Evolutionary conservation across 2,113 vertebrate genomes (phyloP), one percentile per base, ranked within the genome.

Genomic region (Neotragus pygmaeus): DNA sequence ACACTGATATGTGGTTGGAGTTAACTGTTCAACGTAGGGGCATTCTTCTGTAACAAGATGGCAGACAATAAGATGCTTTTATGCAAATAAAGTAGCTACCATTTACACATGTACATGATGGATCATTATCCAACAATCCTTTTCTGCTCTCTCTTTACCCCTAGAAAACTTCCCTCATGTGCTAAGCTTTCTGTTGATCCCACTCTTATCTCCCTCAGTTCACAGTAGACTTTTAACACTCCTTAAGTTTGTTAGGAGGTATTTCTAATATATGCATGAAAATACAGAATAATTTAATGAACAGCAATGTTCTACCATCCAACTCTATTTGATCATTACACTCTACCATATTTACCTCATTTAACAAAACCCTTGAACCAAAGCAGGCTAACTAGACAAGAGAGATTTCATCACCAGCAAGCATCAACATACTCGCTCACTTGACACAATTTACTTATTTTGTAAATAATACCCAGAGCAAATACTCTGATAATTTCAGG

Each of bases 401-500:
- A 93, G 15, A 80, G 45, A 83, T 66, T 93, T 86, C 39, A 83
- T 39, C 51, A 82, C 66, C 15, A 83, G 49, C 13, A 93, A 92
- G 90, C 60, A 93, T 77, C 62, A 75, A 93, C 30, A 77, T 49
- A 58, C 15, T 94, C 51, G 14, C 28, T 88, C 83, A 80, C 27
- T 91, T 91, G 78, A 45, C 45, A 58, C 47, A 95, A 90, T 90
- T 96, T n/a, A 64, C 80, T 30, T 64, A 86, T 84, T 94, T 94
- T 43, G 88, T 58, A 33, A 93, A 55, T 64, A 87, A 89, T 78
- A 16, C 15, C 57, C 45, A 81, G 47, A 83, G 82, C 19, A 84
- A 62, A 62, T 30, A 36, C 33, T 66, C 60, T 75, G 47, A 95
- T 84, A 96, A 73, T 11, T 43, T 57, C 21, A 77, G 83, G 70